phyloP scores from a whole-genome alignment of 2,888 invertebrate genomes.

The Andricus curvator region DNA sequence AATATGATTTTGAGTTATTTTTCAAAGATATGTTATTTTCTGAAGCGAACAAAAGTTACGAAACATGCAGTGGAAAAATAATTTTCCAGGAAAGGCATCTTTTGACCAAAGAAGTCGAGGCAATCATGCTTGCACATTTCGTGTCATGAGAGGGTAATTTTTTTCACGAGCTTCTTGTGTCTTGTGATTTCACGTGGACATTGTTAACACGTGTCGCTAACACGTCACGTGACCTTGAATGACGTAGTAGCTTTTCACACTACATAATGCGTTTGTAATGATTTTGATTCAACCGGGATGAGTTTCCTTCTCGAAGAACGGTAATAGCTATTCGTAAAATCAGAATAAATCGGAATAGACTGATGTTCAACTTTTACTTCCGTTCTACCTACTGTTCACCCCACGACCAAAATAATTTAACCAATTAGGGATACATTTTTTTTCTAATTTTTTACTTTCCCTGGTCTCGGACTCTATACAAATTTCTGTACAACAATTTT shows the following conservation, averaged over 20 bases:
- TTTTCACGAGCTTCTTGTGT: background rate
- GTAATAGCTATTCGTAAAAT: background rate
- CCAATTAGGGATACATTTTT: background rate
- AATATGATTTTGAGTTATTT: background rate
- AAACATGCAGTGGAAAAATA: background rate
- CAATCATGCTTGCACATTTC: background rate
- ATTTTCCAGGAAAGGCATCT: no score
- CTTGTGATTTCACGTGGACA: constrained; percentile 20
- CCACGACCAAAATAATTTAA: background rate
- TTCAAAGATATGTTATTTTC: background rate
- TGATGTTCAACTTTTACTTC: background rate
- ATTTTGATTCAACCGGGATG: background rate
- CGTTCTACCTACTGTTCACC: background rate
- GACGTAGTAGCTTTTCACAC: constrained; percentile 24
- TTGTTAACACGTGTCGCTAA: constrained; percentile 23
- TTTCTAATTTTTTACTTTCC: no score
- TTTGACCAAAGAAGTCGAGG: background rate
- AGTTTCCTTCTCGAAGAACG: background rate
- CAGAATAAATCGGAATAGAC: background rate
- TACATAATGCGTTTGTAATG: constrained; percentile 18
- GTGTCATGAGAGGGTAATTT: constrained; percentile 2
- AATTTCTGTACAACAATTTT: no score
- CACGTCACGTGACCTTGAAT: constrained; percentile 27
- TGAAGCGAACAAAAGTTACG: background rate
- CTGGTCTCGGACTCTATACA: no score